phyloP scores from a whole-genome alignment of 2,797 vertebrate species.

The Karalla daura region DNA sequence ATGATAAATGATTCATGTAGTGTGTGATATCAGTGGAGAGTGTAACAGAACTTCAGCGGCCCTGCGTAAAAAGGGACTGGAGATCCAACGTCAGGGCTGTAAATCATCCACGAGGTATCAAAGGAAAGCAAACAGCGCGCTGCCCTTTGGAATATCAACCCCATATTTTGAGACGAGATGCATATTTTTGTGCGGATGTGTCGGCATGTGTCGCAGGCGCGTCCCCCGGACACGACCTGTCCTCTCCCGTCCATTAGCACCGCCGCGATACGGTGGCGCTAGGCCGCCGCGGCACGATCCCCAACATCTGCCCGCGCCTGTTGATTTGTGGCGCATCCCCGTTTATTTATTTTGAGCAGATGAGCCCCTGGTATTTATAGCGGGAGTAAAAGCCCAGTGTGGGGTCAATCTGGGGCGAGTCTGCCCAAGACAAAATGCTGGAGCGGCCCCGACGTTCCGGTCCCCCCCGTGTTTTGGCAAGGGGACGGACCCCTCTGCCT shows the following conservation, averaged over 20 bases:
- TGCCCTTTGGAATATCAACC: neutral
- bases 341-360: conserved; percentile 84
- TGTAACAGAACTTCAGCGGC: neutral
- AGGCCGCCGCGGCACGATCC: conserved; percentile 51
- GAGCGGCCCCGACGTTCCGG: conserved; percentile 81
- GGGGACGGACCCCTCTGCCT: conserved; percentile 61
- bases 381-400: conserved; percentile 76
- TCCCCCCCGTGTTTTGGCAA: conserved; percentile 68
- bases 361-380: conserved; percentile 84
- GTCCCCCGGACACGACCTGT: no score
- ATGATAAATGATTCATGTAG: conserved; percentile 45
- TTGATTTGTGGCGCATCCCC: conserved; percentile 72
- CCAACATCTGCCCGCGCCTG: conserved; percentile 65
- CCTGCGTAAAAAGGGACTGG: neutral
- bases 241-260: conserved; percentile 1
- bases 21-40: neutral
- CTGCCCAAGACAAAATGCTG: conserved; percentile 76
- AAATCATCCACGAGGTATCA: neutral
- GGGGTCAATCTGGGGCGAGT: conserved; percentile 74
- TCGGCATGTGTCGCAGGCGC: conserved; percentile 10
- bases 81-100: neutral
- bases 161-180: neutral
- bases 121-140: no score
- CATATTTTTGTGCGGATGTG: neutral
- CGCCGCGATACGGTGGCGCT: conserved; percentile 17